Evolutionary conservation across 92 coral and sea anemone genomes (phyloP).

Genomic region (Parazoanthus atlanticus): DNA sequence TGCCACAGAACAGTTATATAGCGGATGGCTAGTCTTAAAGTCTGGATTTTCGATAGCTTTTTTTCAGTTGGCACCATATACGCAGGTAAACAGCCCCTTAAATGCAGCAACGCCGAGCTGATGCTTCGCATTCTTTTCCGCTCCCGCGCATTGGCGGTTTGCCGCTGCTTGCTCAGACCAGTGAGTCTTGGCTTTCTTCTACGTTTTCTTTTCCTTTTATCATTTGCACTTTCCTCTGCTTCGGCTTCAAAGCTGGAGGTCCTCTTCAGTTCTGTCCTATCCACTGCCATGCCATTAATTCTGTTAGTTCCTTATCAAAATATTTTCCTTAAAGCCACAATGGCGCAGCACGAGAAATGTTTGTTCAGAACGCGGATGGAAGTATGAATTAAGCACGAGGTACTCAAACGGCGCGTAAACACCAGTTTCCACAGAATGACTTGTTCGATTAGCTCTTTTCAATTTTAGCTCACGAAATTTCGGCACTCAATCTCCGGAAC

Average conservation of each 20-base stretch:
- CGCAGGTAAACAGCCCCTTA: conserved; percentile 84
- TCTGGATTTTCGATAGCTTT: conserved; percentile 95
- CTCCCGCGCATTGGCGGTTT: conserved; percentile 94
- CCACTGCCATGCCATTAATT: conserved; percentile 19
- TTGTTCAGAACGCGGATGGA: not conserved
- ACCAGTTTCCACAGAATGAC: conserved; percentile 19
- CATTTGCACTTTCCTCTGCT: conserved; percentile 12
- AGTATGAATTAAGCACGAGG: conserved; percentile 10
- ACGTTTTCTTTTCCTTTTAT: conserved; percentile 61
- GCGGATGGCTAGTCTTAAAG: conserved; percentile 89
- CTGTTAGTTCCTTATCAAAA: conserved; percentile 25
- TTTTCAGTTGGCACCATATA: conserved; percentile 78
- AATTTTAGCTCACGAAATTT: conserved; percentile 24
- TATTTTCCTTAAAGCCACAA: conserved; percentile 1
- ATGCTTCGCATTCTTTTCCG: conserved; percentile 86
- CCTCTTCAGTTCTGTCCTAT: conserved; percentile 27
- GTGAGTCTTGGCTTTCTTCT: conserved; percentile 89
- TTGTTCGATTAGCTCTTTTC: conserved; percentile 23
- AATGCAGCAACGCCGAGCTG: conserved; percentile 84
- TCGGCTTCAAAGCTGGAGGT: conserved; percentile 9
- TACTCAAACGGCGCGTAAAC: conserved; percentile 28
- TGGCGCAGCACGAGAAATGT: conserved; percentile 34
- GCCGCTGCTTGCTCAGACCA: conserved; percentile 95
- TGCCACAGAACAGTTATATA: conserved; percentile 80
- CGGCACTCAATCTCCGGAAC: conserved; percentile 38